Percentiles rank a stretch among this genome's conserved stretches.
phyloP scores from a whole-genome alignment of 2,888 invertebrate genomes.

The Crematogaster levior region DNA sequence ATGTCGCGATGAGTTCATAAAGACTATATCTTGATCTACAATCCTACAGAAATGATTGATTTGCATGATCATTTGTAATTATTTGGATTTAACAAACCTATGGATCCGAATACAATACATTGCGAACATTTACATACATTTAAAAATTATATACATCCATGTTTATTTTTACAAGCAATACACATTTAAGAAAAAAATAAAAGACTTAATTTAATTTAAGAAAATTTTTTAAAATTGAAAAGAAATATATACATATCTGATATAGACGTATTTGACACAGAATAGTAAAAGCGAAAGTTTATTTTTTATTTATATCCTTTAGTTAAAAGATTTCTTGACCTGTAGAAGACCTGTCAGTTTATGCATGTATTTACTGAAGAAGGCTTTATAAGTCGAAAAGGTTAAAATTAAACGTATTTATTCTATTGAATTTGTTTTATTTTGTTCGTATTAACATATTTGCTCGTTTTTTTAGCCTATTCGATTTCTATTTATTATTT shows the following conservation, averaged over 20 bases:
- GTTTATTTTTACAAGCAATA: neutral
- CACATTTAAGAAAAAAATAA: neutral
- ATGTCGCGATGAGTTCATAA: conserved; percentile 49
- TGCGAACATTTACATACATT: neutral
- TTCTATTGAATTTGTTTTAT: too few species aligned
- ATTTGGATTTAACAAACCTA: neutral
- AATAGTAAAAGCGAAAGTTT: neutral
- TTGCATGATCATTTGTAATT: neutral
- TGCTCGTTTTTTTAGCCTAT: too few species aligned
- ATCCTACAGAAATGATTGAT: neutral
- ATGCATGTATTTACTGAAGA: too few species aligned
- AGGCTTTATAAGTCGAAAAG: too few species aligned
- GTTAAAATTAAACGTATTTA: too few species aligned
- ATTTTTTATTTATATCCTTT: neutral
- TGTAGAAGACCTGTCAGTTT: too few species aligned
- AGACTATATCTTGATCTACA: conserved; percentile 20
- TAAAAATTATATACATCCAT: neutral
- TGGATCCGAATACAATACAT: neutral
- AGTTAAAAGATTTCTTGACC: neutral
- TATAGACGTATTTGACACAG: neutral
- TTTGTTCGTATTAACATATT: too few species aligned
- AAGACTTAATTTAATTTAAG: neutral
- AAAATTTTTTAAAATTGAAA: neutral
- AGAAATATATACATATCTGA: neutral
- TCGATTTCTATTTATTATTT: too few species aligned